Conservation (phyloP, 2,888 invertebrate genomes). For the Meloe dianella region DNA sequence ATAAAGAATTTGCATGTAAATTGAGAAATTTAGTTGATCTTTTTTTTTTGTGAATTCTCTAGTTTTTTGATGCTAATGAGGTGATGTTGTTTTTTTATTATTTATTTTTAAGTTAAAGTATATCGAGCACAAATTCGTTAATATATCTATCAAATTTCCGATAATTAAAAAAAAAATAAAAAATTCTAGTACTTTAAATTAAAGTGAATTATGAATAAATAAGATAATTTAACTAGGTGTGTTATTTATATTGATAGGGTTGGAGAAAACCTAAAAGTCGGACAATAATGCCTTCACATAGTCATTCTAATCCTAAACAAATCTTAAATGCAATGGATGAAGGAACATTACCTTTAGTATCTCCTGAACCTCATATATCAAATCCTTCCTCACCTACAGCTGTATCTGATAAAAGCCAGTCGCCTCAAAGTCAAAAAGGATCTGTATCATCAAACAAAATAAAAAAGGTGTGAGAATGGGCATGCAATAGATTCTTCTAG, state of each 20-base stretch:
- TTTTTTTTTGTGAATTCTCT: not conserved
- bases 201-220: constrained; percentile 5
- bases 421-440: constrained; percentile 62
- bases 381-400: constrained; percentile 60
- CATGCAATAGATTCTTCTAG: constrained; percentile 43
- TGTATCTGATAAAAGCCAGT: constrained; percentile 63
- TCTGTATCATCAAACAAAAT: constrained; percentile 62
- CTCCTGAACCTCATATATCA: constrained; percentile 55
- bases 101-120: not conserved
- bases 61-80: not conserved
- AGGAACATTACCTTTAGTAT: constrained; percentile 56
- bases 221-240: constrained; percentile 27
- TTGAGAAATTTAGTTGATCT: not conserved
- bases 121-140: not conserved
- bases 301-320: constrained; percentile 64
- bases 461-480: constrained; percentile 60
- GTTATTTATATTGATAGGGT: constrained; percentile 64
- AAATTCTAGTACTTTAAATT: not conserved
- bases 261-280: constrained; percentile 82
- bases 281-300: constrained; percentile 73
- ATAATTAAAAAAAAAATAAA: constrained; percentile 14
- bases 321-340: constrained; percentile 59
- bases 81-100: not conserved
- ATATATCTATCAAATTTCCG: constrained; percentile 12
- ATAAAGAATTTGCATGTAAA: constrained; percentile 4